Conservation (phyloP, 2,888 invertebrate genomes). For the Agrochola lychnidis region DNA sequence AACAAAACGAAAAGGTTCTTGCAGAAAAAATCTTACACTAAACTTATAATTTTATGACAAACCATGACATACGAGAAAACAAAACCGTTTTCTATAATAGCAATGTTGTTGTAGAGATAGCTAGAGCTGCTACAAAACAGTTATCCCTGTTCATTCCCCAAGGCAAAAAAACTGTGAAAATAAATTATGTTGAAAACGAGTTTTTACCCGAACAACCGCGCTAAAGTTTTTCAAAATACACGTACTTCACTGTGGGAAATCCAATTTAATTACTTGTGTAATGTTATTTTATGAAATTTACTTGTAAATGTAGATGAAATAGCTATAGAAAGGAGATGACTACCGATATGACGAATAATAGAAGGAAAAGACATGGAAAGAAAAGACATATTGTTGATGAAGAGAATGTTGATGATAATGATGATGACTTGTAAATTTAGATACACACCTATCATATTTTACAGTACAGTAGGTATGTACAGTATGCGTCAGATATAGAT, state of each 20-base stretch:
- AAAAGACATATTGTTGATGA: too few relatives aligned
- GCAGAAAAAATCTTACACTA: neutral
- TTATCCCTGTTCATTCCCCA: constrained; percentile 9
- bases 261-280: constrained; percentile 24
- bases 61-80: neutral
- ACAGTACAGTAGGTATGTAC: too few relatives aligned
- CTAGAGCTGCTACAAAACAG: constrained; percentile 3
- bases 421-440: neutral
- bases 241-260: neutral
- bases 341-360: neutral
- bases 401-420: neutral
- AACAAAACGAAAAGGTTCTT: too few relatives aligned
- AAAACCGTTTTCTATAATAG: neutral
- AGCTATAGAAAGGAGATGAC: neutral
- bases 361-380: too few relatives aligned
- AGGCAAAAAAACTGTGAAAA: constrained; percentile 27
- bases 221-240: constrained; percentile 32
- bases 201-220: constrained; percentile 22
- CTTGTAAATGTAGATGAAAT: neutral
- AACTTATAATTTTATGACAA: neutral
- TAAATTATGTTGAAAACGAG: constrained; percentile 37
- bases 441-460: too few relatives aligned
- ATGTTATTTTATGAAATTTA: constrained; percentile 13
- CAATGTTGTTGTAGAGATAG: neutral
- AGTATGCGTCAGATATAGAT: neutral